phyloP scores from a whole-genome alignment of 2,888 invertebrate species.

The Cheilosia grossa region DNA sequence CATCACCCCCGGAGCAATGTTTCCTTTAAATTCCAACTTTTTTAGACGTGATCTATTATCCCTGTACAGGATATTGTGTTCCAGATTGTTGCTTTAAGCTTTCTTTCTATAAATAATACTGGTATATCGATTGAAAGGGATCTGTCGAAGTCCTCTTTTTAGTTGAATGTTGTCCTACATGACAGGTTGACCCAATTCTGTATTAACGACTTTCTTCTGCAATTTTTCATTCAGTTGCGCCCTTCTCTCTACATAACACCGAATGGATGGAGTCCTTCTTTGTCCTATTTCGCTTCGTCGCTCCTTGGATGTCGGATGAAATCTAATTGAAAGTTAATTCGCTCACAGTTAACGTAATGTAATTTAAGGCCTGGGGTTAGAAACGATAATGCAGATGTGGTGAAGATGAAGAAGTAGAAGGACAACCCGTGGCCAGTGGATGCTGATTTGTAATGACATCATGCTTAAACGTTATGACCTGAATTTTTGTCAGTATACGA shows the following conservation, averaged over 20 bases:
- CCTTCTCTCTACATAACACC: not conserved
- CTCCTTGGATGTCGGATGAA: conserved; percentile 25
- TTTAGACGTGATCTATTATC: conserved; percentile 29
- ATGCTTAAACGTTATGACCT: conserved; percentile 57
- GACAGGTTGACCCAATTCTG: conserved; percentile 53
- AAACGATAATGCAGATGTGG: not conserved
- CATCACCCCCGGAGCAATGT: conserved; percentile 27
- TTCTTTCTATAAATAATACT: conserved; percentile 18
- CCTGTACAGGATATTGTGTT: conserved; percentile 56
- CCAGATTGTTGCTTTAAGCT: not conserved
- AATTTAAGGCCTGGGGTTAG: conserved; percentile 45
- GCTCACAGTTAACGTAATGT: conserved; percentile 46
- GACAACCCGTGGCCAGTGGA: not conserved
- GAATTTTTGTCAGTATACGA: conserved; percentile 27
- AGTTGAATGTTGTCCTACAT: conserved; percentile 27
- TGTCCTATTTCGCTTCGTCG: conserved; percentile 15
- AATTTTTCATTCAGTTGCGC: not conserved
- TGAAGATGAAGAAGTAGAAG: not conserved
- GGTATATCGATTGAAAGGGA: conserved; percentile 37
- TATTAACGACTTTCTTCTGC: conserved; percentile 2
- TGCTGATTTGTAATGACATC: conserved; percentile 59
- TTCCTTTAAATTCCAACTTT: conserved; percentile 20
- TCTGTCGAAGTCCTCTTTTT: conserved; percentile 16
- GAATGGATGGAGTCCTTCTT: not conserved
- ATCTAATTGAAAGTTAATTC: conserved; percentile 53